Evolutionary conservation across 2,797 vertebrate species (phyloP), one percentile per base, ranked within the genome.

Genomic region (Spinibarbus caldwelli): DNA sequence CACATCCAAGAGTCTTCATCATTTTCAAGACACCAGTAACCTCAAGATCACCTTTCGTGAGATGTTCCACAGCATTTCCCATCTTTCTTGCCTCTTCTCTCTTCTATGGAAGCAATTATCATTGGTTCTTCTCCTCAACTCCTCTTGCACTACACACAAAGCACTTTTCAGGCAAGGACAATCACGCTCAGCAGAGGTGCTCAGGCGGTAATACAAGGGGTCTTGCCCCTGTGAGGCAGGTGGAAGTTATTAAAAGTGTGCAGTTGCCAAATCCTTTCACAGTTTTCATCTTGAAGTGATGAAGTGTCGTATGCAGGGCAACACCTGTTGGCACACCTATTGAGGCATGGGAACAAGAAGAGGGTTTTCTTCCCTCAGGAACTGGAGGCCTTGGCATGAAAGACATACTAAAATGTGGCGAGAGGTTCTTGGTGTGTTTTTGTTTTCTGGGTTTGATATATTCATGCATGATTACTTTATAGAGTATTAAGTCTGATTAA

Each of bases 261-360:
- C 34, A 67, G 76, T 72, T 90, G 87, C 89, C 85, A 85, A 77
- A 89, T 88, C 80, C 71, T 54, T 89, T 85, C 71, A 82, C 67
- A 68, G 70, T 77, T 89, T 88, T 88, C 83, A 90, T 88, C 85
- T 90, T 83, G 68, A 78, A 82, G 86, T 85, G 86, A 89, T 90
- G 88, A 89, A 87, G 86, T 78, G 47, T 31, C 23, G 5, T 66
- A 26, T 23, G 85, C 87, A 77, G 67, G 75, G 75, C 41, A 90
- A 72, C 84, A 89, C 89, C 88, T 89, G 87, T 85, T 80, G 52
- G 80, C 79, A 79, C 52, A 79, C 31, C 47, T 38, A 15, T 57
- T 73, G 66, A 49, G 41, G 54, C 59, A 70, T 64, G 41, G 72
- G 59, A 86, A 81, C 26, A 71, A 76, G 52, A 45, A 15, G 4